These are phyloP conservation scores for Budorcas taxicolor DNA, from an alignment of 2,113 vertebrate species.

Conservation along the genomic window DNA sequence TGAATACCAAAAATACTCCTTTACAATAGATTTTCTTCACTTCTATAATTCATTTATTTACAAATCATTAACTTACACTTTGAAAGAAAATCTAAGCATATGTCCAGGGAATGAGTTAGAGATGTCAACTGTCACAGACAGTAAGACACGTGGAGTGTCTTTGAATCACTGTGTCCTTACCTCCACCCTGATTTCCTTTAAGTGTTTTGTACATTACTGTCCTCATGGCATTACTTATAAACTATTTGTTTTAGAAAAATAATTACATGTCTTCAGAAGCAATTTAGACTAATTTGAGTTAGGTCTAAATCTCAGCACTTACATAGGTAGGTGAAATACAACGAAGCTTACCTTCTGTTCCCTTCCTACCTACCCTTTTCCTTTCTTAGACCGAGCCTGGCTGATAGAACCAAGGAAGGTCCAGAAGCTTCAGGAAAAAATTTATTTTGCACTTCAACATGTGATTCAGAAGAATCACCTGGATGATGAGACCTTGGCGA, in stretches of 20 bases:
- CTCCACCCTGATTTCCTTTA: not conserved
- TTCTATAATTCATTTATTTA: not conserved
- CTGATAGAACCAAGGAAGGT: slow-evolving; percentile 98
- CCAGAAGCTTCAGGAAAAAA: slow-evolving; percentile 99
- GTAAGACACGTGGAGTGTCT: not conserved
- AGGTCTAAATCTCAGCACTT: not conserved
- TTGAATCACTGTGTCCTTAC: not conserved
- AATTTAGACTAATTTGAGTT: not conserved
- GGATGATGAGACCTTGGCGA: slow-evolving; percentile 94
- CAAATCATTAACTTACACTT: slow-evolving; percentile 2
- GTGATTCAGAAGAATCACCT: slow-evolving; percentile 99
- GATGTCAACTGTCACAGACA: not conserved
- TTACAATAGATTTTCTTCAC: not conserved
- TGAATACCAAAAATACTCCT: not conserved
- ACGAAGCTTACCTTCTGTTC: not conserved
- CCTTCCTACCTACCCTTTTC: not conserved
- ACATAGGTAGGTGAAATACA: not conserved
- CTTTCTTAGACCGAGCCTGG: slow-evolving; percentile 93
- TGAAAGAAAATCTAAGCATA: slow-evolving; percentile 20
- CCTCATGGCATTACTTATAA: not conserved
- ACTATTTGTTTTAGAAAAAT: not conserved
- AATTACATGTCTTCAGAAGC: not conserved
- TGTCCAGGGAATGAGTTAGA: not conserved
- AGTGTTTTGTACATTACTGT: not conserved
- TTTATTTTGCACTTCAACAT: slow-evolving; percentile 99